Percentiles rank a stretch among this genome's conserved stretches.
Evolutionary conservation across 2,888 invertebrate genomes (phyloP).

Genomic region (Drosophila testacea): DNA sequence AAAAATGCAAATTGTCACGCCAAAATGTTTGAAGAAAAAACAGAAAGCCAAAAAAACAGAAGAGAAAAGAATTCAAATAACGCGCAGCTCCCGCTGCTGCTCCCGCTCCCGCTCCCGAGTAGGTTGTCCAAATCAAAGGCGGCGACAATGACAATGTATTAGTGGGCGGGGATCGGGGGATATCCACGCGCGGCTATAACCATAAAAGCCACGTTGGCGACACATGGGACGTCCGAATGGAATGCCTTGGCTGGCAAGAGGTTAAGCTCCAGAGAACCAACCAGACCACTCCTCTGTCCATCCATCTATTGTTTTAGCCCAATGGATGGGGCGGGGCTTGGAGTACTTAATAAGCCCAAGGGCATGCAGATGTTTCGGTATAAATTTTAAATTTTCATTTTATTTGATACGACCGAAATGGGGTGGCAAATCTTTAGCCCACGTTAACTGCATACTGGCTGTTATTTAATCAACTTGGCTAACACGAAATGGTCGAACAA

Average conservation of each 20-base stretch:
- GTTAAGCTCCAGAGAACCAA: slow-evolving; percentile 73
- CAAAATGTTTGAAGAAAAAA: slow-evolving; percentile 44
- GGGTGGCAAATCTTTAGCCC: slow-evolving; percentile 31
- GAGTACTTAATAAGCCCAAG: slow-evolving; percentile 67
- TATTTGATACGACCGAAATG: slow-evolving; percentile 39
- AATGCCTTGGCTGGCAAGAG: slow-evolving; percentile 67
- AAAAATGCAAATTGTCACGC: slow-evolving; percentile 64
- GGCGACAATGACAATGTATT: slow-evolving; percentile 34
- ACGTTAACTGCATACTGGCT: slow-evolving; percentile 20
- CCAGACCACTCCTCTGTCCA: neutral
- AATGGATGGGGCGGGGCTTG: slow-evolving; percentile 5
- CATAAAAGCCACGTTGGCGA: slow-evolving; percentile 78
- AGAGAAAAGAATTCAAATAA: slow-evolving; percentile 65
- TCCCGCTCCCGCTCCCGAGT: slow-evolving; percentile 18
- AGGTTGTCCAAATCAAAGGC: slow-evolving; percentile 68
- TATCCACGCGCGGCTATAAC: slow-evolving; percentile 68
- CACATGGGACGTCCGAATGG: slow-evolving; percentile 71
- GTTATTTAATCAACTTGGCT: slow-evolving; percentile 41
- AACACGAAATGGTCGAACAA: slow-evolving; percentile 22
- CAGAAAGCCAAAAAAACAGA: slow-evolving; percentile 10
- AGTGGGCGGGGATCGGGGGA: neutral
- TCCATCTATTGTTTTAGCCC: slow-evolving; percentile 42
- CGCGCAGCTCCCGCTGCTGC: slow-evolving; percentile 22
- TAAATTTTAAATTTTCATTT: slow-evolving; percentile 60
- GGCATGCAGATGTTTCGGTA: slow-evolving; percentile 58